Evolutionary conservation across 1,140 invertebrate species (phyloP).

Genomic region (Sitophilus oryzae): DNA sequence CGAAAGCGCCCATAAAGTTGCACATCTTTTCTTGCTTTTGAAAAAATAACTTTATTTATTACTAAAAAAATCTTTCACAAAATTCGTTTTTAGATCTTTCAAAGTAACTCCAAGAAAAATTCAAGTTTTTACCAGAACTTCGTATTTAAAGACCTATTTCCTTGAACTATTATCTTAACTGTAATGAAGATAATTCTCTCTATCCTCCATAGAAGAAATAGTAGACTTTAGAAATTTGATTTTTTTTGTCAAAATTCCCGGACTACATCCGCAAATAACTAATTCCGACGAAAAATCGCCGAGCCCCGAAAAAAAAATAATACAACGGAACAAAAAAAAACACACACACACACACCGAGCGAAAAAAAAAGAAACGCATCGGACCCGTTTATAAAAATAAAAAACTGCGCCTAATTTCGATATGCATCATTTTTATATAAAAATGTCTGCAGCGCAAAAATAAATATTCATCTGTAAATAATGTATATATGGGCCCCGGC

Average conservation of each 20-base stretch:
- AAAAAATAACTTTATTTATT: too few species aligned
- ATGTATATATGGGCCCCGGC: constrained; percentile 22
- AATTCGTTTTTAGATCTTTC: too few species aligned
- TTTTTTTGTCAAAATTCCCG: background rate
- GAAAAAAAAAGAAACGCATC: constrained; percentile 1
- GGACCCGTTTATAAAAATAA: constrained; percentile 14
- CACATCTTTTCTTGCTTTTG: too few species aligned
- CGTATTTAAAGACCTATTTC: too few species aligned
- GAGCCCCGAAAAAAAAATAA: background rate
- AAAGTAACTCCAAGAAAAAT: too few species aligned
- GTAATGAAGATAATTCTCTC: too few species aligned
- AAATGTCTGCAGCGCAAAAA: constrained; percentile 29
- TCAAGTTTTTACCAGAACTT: too few species aligned
- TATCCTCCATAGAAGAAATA: background rate
- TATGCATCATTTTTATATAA: constrained; percentile 33
- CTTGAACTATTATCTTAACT: too few species aligned
- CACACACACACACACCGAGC: background rate
- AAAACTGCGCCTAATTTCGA: constrained; percentile 28
- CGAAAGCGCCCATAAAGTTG: too few species aligned
- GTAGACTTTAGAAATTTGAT: background rate
- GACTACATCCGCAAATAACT: background rate
- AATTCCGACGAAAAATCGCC: background rate
- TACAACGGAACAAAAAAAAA: constrained; percentile 4
- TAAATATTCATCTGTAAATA: constrained; percentile 36
- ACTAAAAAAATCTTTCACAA: too few species aligned